Conservation (phyloP, 2,113 vertebrate genomes). For the Pao palembangensis region DNA sequence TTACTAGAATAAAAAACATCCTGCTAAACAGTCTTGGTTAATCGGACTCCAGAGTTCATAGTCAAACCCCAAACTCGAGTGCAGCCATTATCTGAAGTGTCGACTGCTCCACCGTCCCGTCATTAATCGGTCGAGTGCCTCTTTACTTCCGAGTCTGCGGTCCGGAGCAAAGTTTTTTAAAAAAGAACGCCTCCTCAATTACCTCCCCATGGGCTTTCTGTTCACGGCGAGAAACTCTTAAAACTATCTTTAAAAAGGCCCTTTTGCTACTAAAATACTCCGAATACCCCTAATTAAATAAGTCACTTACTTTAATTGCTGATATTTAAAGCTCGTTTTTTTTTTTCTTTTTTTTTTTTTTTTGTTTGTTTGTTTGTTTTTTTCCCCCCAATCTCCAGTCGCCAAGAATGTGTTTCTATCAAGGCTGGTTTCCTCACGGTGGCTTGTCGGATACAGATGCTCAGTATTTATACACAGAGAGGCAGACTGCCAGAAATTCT, state of each 20-base stretch:
- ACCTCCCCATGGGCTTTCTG: constrained; percentile 31
- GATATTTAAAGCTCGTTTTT: neutral
- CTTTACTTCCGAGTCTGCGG: constrained; percentile 18
- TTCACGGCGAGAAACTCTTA: constrained; percentile 8
- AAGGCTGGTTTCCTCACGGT: constrained; percentile 41
- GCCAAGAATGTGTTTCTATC: neutral
- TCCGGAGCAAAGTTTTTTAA: constrained; percentile 31
- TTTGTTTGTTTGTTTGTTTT: no score
- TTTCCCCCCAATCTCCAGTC: neutral
- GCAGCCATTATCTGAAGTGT: constrained; percentile 23
- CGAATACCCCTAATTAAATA: neutral
- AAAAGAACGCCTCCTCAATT: constrained; percentile 67
- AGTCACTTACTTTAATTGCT: constrained; percentile 43
- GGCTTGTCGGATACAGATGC: constrained; percentile 54
- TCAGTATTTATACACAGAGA: constrained; percentile 46
- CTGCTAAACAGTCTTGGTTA: no score
- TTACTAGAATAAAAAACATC: no score
- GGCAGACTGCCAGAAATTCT: constrained; percentile 25
- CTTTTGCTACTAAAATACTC: neutral
- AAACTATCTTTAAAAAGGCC: no score
- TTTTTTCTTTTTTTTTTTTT: no score
- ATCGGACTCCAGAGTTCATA: neutral
- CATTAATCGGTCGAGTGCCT: constrained; percentile 34
- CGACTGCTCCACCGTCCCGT: constrained; percentile 19
- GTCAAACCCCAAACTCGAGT: constrained; percentile 13